phyloP scores from a whole-genome alignment of 2,888 invertebrate species.

The Sphinx pinastri region DNA sequence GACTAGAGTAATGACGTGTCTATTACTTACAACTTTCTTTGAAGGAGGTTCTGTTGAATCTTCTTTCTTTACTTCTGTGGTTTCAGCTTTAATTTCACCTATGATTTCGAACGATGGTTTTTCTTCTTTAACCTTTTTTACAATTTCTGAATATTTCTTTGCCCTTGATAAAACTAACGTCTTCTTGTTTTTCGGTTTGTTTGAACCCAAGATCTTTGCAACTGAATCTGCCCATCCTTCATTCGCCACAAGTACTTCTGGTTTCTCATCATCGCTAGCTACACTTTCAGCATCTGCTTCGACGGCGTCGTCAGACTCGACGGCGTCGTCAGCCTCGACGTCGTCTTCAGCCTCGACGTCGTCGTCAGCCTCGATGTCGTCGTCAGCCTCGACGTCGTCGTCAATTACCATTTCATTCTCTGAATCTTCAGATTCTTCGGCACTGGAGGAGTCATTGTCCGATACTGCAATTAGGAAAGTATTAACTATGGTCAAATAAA shows the following conservation, averaged over 20 bases:
- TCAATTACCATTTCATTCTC: conserved; percentile 53
- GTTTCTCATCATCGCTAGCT: conserved; percentile 42
- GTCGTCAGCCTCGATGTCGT: conserved; percentile 37
- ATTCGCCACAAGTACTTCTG: conserved; percentile 75
- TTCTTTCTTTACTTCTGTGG: conserved; percentile 64
- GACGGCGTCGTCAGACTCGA: conserved; percentile 37
- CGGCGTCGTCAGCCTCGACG: conserved; percentile 34
- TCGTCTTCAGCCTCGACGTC: conserved; percentile 35
- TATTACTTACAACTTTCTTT: conserved; percentile 66
- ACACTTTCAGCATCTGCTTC: conserved; percentile 49
- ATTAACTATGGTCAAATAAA: neutral
- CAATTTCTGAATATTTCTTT: conserved; percentile 86
- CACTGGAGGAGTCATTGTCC: conserved; percentile 60
- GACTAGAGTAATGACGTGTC: neutral
- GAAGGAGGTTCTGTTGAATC: conserved; percentile 55
- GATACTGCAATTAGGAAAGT: conserved; percentile 39
- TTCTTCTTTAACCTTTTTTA: conserved; percentile 71
- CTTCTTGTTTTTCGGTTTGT: conserved; percentile 90
- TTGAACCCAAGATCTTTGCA: conserved; percentile 89
- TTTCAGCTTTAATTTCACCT: conserved; percentile 80
- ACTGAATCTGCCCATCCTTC: conserved; percentile 93
- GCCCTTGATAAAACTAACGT: conserved; percentile 91
- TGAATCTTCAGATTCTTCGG: conserved; percentile 55
- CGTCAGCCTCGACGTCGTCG: conserved; percentile 34
- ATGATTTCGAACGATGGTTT: conserved; percentile 88